Evolutionary conservation across 2,113 vertebrate species (phyloP), one percentile per base, ranked within the genome.

Genomic region (Zosterops lateralis): DNA sequence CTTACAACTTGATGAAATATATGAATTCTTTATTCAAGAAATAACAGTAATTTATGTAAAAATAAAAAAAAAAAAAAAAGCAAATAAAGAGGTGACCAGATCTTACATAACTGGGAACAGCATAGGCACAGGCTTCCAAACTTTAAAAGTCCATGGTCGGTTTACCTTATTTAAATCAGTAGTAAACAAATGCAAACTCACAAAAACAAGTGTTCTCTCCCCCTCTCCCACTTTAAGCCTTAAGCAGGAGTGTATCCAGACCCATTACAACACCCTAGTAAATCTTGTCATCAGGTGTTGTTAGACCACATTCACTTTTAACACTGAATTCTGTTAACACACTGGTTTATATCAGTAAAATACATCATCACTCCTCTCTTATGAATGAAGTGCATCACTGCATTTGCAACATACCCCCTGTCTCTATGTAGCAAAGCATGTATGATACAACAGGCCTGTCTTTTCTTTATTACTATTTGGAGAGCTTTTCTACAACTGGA

Each of bases 111-210:
- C 20, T 65, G 3, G 12, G 20, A 91, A 50, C 29, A 65, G 6
- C 58, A 44, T 84, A 84, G 87, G 40, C 36, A 53, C 50, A n/a
- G 47, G 20, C 6, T 73, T 73, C 48, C 14, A 83, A 79, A 57
- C 7, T 65, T 91, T 21, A 48, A 68, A 92, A 71, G 29, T 53
- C 54, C 50, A 18, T 60, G 50, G 60, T 73, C 87, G 54, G 40
- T 81, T 74, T 90, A 25, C 14, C 32, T 92, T 45, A 88, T 68
- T 67, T 57, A 66, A 91, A 47, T 36, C 42, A 22, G 17, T 75
- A 70, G 78, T 62, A 68, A 91, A 81, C 21, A 92, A 87, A 84
- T 71, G 48, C 12, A 87, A 94, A 82, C 28, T 77, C 54, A 67
- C 8, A 53, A 36, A 81, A 32, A 3, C 6, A 21, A 42, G 8